phyloP scores from a whole-genome alignment of 2,113 vertebrate genomes.

The human region DNA sequence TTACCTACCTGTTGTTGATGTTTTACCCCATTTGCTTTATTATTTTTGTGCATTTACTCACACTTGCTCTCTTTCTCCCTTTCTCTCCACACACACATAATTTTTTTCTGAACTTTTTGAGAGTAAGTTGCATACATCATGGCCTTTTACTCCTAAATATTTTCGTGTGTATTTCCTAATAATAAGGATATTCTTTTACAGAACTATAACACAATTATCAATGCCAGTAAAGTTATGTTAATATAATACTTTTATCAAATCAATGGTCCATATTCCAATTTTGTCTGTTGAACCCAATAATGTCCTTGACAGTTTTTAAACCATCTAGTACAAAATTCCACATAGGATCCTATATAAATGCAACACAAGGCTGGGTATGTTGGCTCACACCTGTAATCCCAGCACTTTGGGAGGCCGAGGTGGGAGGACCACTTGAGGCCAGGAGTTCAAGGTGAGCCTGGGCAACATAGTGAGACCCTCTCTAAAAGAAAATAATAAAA shows the following conservation, averaged over 20 bases:
- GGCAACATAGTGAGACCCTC: too few species aligned
- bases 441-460: too few species aligned
- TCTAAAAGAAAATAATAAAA: too few species aligned
- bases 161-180: neutral
- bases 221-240: neutral
- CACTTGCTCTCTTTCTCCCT: neutral
- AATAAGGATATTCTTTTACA: neutral
- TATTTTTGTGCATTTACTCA: neutral
- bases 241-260: neutral
- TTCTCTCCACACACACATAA: too few species aligned
- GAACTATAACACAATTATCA: neutral
- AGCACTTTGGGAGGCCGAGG: too few species aligned
- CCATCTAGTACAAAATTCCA: neutral
- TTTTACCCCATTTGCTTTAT: neutral
- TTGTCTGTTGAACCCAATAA: neutral
- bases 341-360: neutral
- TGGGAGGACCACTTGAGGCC: too few species aligned
- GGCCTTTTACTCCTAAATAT: neutral
- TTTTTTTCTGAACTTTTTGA: too few species aligned
- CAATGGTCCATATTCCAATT: neutral
- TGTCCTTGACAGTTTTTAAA: neutral
- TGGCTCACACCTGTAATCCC: too few species aligned
- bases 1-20: neutral
- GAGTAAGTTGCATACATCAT: neutral
- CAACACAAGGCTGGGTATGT: too few species aligned